Evolutionary conservation across 2,888 invertebrate genomes (phyloP).

Genomic region (Caenorhabditis japonica): DNA sequence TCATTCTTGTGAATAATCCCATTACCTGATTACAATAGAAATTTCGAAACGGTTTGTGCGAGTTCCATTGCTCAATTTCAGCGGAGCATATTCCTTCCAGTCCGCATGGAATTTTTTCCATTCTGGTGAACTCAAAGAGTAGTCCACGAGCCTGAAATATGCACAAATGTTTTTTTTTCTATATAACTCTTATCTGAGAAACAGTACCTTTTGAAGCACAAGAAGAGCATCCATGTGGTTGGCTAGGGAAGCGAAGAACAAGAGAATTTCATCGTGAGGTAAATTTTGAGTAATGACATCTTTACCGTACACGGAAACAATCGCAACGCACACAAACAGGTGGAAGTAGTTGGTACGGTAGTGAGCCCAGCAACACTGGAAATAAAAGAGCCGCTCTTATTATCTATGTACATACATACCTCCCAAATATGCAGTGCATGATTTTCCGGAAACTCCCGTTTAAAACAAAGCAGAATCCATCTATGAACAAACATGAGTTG

Average conservation of each 20-base stretch:
- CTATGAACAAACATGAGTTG: constrained; percentile 93
- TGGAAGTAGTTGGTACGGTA: constrained; percentile 96
- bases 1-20: too few species aligned
- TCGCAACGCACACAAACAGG: constrained; percentile 91
- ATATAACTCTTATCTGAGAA: neutral
- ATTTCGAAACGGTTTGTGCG: constrained; percentile 63
- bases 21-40: constrained; percentile 68
- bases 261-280: constrained; percentile 92
- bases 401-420: too few species aligned
- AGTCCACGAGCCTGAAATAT: constrained; percentile 85
- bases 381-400: too few species aligned
- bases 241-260: constrained; percentile 94
- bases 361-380: constrained; percentile 94
- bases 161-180: neutral
- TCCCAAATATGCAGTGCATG: constrained; percentile 76
- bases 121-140: constrained; percentile 89
- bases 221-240: constrained; percentile 96
- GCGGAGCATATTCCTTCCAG: constrained; percentile 82
- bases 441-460: constrained; percentile 75
- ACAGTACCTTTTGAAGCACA: constrained; percentile 88
- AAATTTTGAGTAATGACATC: constrained; percentile 90
- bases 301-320: constrained; percentile 87
- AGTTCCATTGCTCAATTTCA: constrained; percentile 71
- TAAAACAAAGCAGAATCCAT: constrained; percentile 93
- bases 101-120: constrained; percentile 89